phyloP scores from a whole-genome alignment of 2,888 invertebrate genomes.

The Empis stercorea region DNA sequence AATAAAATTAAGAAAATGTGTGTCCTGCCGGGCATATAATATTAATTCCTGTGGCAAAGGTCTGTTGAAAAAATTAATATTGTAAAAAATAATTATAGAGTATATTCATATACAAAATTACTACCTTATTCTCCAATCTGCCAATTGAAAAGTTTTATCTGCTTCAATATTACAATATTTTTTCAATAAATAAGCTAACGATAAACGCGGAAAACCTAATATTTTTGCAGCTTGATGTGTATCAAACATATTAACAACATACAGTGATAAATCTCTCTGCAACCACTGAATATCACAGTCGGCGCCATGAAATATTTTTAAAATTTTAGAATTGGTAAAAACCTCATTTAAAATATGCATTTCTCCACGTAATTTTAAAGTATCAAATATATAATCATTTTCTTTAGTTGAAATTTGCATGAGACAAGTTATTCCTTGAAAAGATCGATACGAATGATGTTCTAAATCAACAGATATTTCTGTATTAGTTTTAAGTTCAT shows the following conservation, averaged over 20 bases:
- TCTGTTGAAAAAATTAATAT: slow-evolving; percentile 31
- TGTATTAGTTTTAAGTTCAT: slow-evolving; percentile 49
- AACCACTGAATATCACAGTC: slow-evolving; percentile 82
- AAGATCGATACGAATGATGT: slow-evolving; percentile 86
- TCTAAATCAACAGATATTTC: slow-evolving; percentile 86
- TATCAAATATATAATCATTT: slow-evolving; percentile 81
- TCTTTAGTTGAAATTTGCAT: slow-evolving; percentile 80
- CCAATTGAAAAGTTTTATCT: slow-evolving; percentile 85
- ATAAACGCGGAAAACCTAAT: slow-evolving; percentile 54
- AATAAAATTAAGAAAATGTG: slow-evolving; percentile 85
- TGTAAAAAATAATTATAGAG: background rate
- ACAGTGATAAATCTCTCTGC: slow-evolving; percentile 88
- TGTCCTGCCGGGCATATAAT: slow-evolving; percentile 83
- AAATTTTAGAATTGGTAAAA: slow-evolving; percentile 76
- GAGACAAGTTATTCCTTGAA: slow-evolving; percentile 88
- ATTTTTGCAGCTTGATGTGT: slow-evolving; percentile 77
- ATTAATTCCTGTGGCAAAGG: slow-evolving; percentile 73
- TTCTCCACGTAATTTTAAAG: slow-evolving; percentile 68
- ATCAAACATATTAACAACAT: slow-evolving; percentile 95
- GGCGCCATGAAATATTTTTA: slow-evolving; percentile 94
- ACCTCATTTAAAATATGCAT: slow-evolving; percentile 72
- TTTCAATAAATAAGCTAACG: slow-evolving; percentile 64
- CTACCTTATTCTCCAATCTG: slow-evolving; percentile 84
- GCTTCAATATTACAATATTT: slow-evolving; percentile 64
- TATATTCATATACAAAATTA: background rate